Conservation (phyloP, 1,140 invertebrate genomes). For the Dendrolimus punctatus region DNA sequence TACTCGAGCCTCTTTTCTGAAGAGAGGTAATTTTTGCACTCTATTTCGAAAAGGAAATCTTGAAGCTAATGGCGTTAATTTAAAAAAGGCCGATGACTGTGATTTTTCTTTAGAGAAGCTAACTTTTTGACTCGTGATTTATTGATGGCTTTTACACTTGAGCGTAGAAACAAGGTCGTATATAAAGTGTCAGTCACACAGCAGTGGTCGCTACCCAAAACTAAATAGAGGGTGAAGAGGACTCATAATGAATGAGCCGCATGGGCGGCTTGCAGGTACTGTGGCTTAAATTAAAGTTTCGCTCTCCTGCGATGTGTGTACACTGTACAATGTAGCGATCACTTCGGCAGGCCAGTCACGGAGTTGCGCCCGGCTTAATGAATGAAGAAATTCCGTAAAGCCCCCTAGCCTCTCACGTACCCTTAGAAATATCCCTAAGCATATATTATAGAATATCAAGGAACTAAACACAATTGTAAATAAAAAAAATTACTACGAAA, state of each 20-base stretch:
- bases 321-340: constrained; percentile 29
- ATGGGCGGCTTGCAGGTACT: constrained; percentile 33
- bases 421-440: constrained; percentile 6
- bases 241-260: constrained; percentile 51
- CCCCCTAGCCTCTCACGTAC: constrained; percentile 25
- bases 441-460: too few species aligned
- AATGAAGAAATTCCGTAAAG: constrained; percentile 51
- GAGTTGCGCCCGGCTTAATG: constrained; percentile 42
- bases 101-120: constrained; percentile 54
- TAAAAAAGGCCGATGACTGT: constrained; percentile 65
- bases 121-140: constrained; percentile 58
- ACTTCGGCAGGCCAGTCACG: constrained; percentile 55
- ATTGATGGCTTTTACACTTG: constrained; percentile 35
- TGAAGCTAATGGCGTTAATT: constrained; percentile 66
- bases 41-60: constrained; percentile 62
- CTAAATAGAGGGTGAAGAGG: constrained; percentile 52
- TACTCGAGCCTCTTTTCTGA: constrained; percentile 58
- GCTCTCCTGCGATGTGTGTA: constrained; percentile 35
- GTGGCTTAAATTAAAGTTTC: constrained; percentile 60
- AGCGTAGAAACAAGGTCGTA: constrained; percentile 17
- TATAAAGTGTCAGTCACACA: constrained; percentile 60
- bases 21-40: constrained; percentile 68
- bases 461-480: too few species aligned
- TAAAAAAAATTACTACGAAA: too few species aligned
- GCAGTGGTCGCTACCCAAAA: constrained; percentile 31